Base-by-base conservation (phyloP, 2,888 invertebrate genomes). In the Nomada goodeniana region DNA sequence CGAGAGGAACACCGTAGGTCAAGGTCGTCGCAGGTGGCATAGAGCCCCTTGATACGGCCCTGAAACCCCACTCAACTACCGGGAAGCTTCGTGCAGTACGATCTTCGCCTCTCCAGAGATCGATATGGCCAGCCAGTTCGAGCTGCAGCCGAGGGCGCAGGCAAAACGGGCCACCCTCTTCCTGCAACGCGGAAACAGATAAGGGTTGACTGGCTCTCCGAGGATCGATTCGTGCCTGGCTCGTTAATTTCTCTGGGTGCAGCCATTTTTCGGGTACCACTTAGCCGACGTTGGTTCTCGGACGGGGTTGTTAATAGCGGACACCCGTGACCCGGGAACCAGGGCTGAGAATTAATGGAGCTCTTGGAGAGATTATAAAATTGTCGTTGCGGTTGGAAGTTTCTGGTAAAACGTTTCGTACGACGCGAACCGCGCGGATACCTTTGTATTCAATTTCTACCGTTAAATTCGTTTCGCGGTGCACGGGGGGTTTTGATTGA, bases 1-100 rank as follows among this genome's bases (percentile, higher is more conserved):
- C 92, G 92, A 88, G 90, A 90, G 90, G 86, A 89, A 89, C 90
- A 89, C 88, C 91, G 88, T 92, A 92, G 93, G 93, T 92, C 92
- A 93, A 93, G 92, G 93, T 92, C 91, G 70, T 23, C 61, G 79
- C 80, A 77, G 75, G 82, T 77, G 73, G 77, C 78, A 65, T 68
- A 65, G 76, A 64, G 53, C 55, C 65, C 63, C 67, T 44, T 57
- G 82, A 53, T 60, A 80, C 87, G 79, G 80, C 82, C 82, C 87
- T 87, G 86, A 76, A 71, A 65, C 80, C 63, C 82, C 86, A 50
- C 70, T 84, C 76, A 78, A 60, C 73, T 72, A 57, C 23, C 72
- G 47, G 81, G 79, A 69, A 72, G 83, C 81, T 68, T 76, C 77
- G 80, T 80, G 81, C 82, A 72, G 87, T 76, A 75, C 79, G 75